A percentile compares a stretch with the other conserved stretches of the same genome.
Conservation (phyloP, 2,797 vertebrate genomes). For the Gastrophryne carolinensis region DNA sequence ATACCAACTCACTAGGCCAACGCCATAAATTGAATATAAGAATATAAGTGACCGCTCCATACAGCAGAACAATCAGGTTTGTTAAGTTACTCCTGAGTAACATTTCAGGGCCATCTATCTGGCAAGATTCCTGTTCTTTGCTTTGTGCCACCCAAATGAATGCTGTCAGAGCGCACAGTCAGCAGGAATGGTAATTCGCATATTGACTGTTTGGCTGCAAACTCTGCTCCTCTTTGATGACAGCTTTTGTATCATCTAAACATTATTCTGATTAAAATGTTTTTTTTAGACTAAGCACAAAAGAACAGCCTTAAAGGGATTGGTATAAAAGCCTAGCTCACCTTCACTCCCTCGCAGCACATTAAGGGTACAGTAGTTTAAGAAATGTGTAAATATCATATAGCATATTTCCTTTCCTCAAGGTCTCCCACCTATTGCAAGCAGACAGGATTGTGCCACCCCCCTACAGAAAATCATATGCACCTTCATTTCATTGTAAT, state of each 20-base stretch:
- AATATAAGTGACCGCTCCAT: constrained; percentile 26
- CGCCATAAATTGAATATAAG: too few relatives aligned
- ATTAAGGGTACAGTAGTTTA: too few relatives aligned
- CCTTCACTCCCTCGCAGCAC: too few relatives aligned
- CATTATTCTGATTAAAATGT: not conserved
- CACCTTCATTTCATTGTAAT: too few relatives aligned
- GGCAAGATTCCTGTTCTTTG: constrained; percentile 20
- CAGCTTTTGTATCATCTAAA: constrained; percentile 1
- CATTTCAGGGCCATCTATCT: constrained; percentile 39
- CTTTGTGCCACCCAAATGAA: constrained; percentile 25
- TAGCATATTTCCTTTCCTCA: too few relatives aligned
- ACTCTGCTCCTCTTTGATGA: not conserved
- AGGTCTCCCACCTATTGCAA: too few relatives aligned
- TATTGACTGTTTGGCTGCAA: constrained; percentile 20
- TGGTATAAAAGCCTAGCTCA: too few relatives aligned
- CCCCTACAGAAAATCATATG: too few relatives aligned
- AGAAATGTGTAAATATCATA: too few relatives aligned
- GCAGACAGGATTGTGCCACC: too few relatives aligned
- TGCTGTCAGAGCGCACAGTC: constrained; percentile 33
- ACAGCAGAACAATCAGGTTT: constrained; percentile 10
- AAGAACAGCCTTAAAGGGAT: not conserved
- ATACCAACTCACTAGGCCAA: too few relatives aligned
- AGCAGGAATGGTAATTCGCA: constrained; percentile 41
- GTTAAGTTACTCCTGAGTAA: constrained; percentile 25
- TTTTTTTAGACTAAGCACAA: not conserved